Percentiles rank a stretch among this genome's conserved stretches.
phyloP scores from a whole-genome alignment of 2,888 invertebrate species.

The Diploptera punctata region DNA sequence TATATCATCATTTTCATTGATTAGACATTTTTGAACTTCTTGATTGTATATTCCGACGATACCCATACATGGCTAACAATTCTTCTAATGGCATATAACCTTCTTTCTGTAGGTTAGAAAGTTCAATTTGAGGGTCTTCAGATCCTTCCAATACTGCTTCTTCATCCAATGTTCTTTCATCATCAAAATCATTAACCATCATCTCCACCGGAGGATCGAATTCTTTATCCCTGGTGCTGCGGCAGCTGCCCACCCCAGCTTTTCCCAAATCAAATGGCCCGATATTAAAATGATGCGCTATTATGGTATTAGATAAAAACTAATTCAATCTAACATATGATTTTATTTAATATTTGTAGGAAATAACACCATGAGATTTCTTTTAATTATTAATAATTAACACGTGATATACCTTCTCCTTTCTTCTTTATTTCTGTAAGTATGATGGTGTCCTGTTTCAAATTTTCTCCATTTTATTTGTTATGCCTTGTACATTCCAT shows the following conservation, averaged over 20 bases:
- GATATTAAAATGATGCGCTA: no score
- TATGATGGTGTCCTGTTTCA: no score
- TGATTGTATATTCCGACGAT: slow-evolving; percentile 55
- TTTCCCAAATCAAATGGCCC: background rate
- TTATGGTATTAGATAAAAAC: no score
- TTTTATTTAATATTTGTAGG: no score
- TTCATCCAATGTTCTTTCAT: slow-evolving; percentile 95
- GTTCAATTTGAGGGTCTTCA: slow-evolving; percentile 88
- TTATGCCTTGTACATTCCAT: no score
- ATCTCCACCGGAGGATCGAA: slow-evolving; percentile 95
- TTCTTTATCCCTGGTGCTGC: slow-evolving; percentile 50
- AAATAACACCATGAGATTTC: no score
- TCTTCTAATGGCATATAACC: slow-evolving; percentile 97
- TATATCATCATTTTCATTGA: slow-evolving; percentile 49
- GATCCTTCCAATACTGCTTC: slow-evolving; percentile 94
- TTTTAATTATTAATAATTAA: no score
- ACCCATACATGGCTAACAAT: slow-evolving; percentile 88
- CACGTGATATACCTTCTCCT: no score
- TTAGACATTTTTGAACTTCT: slow-evolving; percentile 56
- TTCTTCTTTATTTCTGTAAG: no score
- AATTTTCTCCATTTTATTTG: no score
- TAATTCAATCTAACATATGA: no score
- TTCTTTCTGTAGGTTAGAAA: slow-evolving; percentile 87
- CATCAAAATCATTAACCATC: slow-evolving; percentile 98
- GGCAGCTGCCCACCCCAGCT: slow-evolving; percentile 26